Evolutionary conservation across 1,140 invertebrate genomes (phyloP), one percentile per base, ranked within the genome.

Genomic region (Drosophila tristis): DNA sequence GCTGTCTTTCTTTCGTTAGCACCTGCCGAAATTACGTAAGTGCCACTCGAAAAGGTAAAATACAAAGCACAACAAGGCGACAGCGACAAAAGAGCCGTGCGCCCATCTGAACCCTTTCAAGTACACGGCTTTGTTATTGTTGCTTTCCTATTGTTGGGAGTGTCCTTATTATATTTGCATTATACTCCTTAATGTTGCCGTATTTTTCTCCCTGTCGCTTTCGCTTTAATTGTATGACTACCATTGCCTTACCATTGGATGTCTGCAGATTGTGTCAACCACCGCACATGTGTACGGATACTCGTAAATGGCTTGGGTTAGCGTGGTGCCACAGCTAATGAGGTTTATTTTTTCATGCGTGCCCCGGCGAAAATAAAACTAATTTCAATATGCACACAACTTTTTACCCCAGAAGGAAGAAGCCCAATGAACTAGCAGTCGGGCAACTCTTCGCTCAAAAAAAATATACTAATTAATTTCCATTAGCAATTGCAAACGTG

Each of bases 1-100:
- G 64, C 63, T 75, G 64, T 64, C 74, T 25, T 45, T 45, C 31
- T 26, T 51, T 65, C 45, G 13, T 63, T 51, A 66, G 67, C 80
- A 85, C 80, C 80, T 84, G 80, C 82, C 80, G 60, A 84, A 84
- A 84, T 79, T 85, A 76, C 73, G 80, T 73, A 84, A 85, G 80
- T 80, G 80, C 79, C 80, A 79, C 76, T 84, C 58, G 62, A 84
- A 62, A 61, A 55, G 57, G 50, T 49, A 72, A 67, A 61, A 20
- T 20, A 20, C 20, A 20, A 23, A 56, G 49, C 45, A 66, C 45
- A 66, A 53, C 49, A 81, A 39, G 11, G 58, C 23, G 53, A 74
- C 44, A 60, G 43, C 31, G 48, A 67, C 50, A 39, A 39, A 13
- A 39, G 35, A 39, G 35, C 35, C 35, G 23, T 55, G 56, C 57